Conservation (phyloP, 92 coral and sea anemone genomes). For the Desmophyllum pertusum region DNA sequence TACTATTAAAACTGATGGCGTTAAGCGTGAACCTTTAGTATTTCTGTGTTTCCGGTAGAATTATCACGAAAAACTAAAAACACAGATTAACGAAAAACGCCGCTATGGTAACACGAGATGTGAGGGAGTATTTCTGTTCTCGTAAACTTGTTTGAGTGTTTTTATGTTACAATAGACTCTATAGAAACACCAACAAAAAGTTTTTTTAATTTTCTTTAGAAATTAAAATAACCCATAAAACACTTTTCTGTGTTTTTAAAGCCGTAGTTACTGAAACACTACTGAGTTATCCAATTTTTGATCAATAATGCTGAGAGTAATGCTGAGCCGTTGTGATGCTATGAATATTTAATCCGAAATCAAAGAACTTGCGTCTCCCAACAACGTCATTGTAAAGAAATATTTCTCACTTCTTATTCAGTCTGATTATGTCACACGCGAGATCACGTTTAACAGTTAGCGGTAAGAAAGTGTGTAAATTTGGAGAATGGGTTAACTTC, state of each 20-base stretch:
- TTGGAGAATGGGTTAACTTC: background rate
- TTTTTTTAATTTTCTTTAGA: background rate
- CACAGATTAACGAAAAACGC: too few relatives aligned
- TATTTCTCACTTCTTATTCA: background rate
- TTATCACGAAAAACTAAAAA: too few relatives aligned
- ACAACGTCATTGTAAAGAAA: background rate
- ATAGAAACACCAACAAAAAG: background rate
- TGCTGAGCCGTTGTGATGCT: background rate
- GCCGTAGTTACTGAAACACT: background rate
- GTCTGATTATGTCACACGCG: background rate
- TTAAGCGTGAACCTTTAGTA: too few relatives aligned
- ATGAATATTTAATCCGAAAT: background rate
- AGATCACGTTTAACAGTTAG: background rate
- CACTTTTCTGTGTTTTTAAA: background rate
- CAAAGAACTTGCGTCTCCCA: background rate
- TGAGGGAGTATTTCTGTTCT: background rate
- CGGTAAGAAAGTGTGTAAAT: background rate
- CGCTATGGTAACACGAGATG: background rate
- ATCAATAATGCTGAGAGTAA: too few relatives aligned
- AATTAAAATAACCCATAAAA: background rate
- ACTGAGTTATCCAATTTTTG: too few relatives aligned
- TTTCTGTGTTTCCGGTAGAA: too few relatives aligned
- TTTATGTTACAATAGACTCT: background rate
- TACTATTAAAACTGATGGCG: too few relatives aligned
- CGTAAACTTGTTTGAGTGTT: background rate